Conservation (phyloP, 2,888 invertebrate genomes). For the Sepiola atlantica region DNA sequence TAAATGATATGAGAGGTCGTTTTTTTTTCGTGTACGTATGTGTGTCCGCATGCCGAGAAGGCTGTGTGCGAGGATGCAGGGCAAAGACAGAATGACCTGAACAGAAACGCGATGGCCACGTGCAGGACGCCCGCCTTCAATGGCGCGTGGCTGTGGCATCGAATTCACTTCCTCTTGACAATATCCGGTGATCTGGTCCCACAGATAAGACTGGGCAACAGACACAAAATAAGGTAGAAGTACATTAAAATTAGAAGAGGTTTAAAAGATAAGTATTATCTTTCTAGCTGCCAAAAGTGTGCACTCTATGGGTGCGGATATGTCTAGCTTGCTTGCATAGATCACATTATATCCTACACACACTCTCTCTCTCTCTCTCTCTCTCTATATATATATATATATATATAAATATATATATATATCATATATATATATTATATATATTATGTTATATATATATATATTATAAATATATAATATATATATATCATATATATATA, state of each 20-base stretch:
- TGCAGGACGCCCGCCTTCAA: background rate
- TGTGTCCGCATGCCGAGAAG: background rate
- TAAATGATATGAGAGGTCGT: background rate
- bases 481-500: no score
- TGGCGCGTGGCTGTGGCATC: background rate
- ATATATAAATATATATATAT: no score
- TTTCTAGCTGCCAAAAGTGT: background rate
- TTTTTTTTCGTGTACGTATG: background rate
- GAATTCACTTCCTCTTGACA: slow-evolving; percentile 10
- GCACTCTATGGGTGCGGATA: background rate
- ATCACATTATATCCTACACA: no score
- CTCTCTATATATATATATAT: background rate
- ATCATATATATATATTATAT: no score
- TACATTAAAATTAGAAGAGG: no score
- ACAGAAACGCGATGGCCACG: slow-evolving; percentile 19
- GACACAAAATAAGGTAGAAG: background rate
- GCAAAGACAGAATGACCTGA: background rate
- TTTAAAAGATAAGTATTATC: background rate
- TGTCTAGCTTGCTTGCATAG: background rate
- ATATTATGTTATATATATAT: no score
- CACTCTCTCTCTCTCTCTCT: background rate
- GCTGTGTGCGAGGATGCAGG: no score
- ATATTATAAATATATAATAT: no score
- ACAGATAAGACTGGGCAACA: background rate
- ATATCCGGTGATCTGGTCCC: background rate